Conservation (phyloP, 2,888 invertebrate genomes). For the Adela reaumurella region DNA sequence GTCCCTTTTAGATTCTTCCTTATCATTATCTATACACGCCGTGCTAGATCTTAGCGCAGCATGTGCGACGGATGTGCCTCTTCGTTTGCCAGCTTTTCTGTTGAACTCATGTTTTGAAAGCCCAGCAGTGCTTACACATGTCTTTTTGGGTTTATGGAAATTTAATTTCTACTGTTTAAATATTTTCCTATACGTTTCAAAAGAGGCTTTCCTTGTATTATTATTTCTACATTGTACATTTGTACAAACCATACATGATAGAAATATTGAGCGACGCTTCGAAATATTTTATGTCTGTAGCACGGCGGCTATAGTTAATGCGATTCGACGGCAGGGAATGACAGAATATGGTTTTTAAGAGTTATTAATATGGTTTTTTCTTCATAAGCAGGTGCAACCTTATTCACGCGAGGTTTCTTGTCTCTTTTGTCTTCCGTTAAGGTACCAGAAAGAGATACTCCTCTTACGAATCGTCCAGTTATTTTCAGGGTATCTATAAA, state of each 20-base stretch:
- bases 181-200: slow-evolving; percentile 11
- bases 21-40: slow-evolving; percentile 15
- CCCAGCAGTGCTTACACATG: slow-evolving; percentile 1
- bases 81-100: background rate
- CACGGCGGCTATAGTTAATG: slow-evolving; percentile 7
- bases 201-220: slow-evolving; percentile 7
- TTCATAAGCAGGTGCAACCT: slow-evolving; percentile 9
- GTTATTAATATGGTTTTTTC: no score
- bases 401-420: slow-evolving; percentile 8
- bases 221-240: slow-evolving; percentile 10
- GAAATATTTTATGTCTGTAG: slow-evolving; percentile 9
- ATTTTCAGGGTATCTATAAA: background rate
- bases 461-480: slow-evolving; percentile 10
- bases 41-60: no score
- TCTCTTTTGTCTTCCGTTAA: slow-evolving; percentile 12
- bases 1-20: slow-evolving; percentile 11
- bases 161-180: background rate
- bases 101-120: slow-evolving; percentile 1
- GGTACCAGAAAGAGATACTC: slow-evolving; percentile 4
- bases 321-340: slow-evolving; percentile 13
- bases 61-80: no score
- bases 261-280: slow-evolving; percentile 13
- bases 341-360: slow-evolving; percentile 10
- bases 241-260: no score
- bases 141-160: slow-evolving; percentile 2